Conservation (phyloP, 2,797 vertebrate genomes). For the Molothrus aeneus region DNA sequence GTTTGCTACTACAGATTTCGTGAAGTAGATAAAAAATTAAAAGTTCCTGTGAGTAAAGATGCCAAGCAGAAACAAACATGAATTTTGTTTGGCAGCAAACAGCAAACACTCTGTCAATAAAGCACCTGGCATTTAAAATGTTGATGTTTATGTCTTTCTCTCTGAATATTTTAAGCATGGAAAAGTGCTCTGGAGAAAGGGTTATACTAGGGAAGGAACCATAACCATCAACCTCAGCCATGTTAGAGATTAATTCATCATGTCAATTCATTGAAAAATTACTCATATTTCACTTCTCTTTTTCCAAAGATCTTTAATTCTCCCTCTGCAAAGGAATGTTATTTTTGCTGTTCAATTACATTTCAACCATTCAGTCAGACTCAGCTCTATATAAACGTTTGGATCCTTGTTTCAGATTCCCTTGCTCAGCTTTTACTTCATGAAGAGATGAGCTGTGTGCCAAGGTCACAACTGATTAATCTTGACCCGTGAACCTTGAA, state of each 20-base stretch:
- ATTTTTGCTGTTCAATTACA: slow-evolving; percentile 37
- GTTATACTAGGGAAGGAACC: not conserved
- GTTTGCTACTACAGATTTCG: not conserved
- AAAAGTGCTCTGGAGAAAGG: not conserved
- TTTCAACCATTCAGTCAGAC: slow-evolving; percentile 11
- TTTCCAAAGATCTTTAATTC: slow-evolving; percentile 5
- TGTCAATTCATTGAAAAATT: slow-evolving; percentile 22
- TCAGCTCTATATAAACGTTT: not conserved
- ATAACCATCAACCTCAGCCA: not conserved
- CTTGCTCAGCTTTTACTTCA: slow-evolving; percentile 48
- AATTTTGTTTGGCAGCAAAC: not conserved
- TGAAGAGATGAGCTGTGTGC: not conserved
- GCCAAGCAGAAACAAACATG: not conserved
- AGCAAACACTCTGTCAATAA: not conserved
- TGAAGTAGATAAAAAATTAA: not conserved
- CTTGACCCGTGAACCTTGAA: slow-evolving; percentile 44
- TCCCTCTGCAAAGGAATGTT: slow-evolving; percentile 20
- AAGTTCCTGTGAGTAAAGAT: not conserved
- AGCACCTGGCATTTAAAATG: not conserved
- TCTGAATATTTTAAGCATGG: not conserved
- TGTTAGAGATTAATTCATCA: not conserved
- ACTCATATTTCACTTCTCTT: not conserved
- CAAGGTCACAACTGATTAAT: slow-evolving; percentile 72
- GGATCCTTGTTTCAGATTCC: slow-evolving; percentile 19
- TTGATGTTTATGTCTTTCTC: not conserved